phyloP scores from a whole-genome alignment of 2,797 vertebrate genomes.

The Avahi laniger region DNA sequence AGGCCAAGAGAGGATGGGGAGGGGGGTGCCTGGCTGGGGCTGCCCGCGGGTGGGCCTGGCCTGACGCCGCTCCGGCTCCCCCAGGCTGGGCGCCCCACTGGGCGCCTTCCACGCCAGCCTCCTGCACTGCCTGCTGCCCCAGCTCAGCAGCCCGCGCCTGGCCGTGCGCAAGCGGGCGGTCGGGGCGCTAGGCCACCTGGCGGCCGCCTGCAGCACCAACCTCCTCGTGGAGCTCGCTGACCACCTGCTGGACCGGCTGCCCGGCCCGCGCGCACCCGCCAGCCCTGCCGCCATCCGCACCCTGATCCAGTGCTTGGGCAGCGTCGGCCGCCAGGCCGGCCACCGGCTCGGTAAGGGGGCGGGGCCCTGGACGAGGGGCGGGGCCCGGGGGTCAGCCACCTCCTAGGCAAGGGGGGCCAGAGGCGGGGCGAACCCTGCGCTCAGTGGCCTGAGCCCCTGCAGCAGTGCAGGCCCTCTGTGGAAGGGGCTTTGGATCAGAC shows the following conservation, averaged over 20 bases:
- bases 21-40: not conserved
- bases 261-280: conserved; percentile 83
- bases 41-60: not conserved
- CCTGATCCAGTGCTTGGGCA: conserved; percentile 95
- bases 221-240: conserved; percentile 94
- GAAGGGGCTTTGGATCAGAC: not conserved
- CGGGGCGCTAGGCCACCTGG: conserved; percentile 93
- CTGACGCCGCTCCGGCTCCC: conserved; percentile 1
- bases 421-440: too few species aligned
- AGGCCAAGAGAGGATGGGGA: not conserved
- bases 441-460: not conserved
- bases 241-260: conserved; percentile 89
- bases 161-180: conserved; percentile 96
- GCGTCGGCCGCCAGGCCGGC: conserved; percentile 93
- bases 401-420: too few species aligned
- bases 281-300: conserved; percentile 91
- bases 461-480: not conserved
- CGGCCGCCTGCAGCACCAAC: conserved; percentile 90
- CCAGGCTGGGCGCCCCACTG: conserved; percentile 91
- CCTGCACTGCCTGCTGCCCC: conserved; percentile 92
- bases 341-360: conserved; percentile 91
- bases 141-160: conserved; percentile 93
- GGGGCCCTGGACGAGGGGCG: not conserved
- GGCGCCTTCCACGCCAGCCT: conserved; percentile 93
- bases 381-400: not conserved